A percentile compares a stretch with the other conserved stretches of the same genome.
Conservation (phyloP, 2,113 vertebrate genomes). For the Aramus guarauna region DNA sequence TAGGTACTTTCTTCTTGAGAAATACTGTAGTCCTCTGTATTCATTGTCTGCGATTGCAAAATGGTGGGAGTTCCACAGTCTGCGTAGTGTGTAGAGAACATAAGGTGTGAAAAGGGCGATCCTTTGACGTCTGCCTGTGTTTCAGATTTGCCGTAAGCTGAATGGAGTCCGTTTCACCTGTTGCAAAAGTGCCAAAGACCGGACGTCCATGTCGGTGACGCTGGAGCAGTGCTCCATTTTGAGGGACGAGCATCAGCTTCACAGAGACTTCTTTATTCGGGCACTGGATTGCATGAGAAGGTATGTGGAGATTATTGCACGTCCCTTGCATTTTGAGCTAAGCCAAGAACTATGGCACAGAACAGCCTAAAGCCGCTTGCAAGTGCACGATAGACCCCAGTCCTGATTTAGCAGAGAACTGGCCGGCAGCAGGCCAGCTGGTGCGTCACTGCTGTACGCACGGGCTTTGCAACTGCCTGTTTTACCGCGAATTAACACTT, state of each 20-base stretch:
- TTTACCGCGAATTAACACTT: background rate
- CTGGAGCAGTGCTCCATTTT: constrained; percentile 94
- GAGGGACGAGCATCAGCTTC: constrained; percentile 92
- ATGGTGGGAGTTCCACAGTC: background rate
- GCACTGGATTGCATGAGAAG: constrained; percentile 97
- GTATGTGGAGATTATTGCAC: constrained; percentile 60
- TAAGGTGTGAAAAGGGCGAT: background rate
- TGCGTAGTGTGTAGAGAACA: background rate
- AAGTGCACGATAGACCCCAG: background rate
- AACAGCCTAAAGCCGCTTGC: background rate
- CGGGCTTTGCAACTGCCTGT: background rate
- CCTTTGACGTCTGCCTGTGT: background rate
- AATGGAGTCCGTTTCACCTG: constrained; percentile 97
- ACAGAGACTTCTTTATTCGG: constrained; percentile 92
- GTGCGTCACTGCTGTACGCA: background rate
- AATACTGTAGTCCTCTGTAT: background rate
- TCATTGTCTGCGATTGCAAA: background rate
- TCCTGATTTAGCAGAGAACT: background rate
- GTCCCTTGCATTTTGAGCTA: background rate
- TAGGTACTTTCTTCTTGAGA: background rate
- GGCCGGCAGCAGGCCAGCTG: background rate
- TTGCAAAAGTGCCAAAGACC: constrained; percentile 99
- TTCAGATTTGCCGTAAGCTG: constrained; percentile 92
- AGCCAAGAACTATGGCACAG: background rate
- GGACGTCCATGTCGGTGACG: constrained; percentile 97